Evolutionary conservation across 2,113 vertebrate genomes (phyloP).

Genomic region (Atherinomorus stipes): DNA sequence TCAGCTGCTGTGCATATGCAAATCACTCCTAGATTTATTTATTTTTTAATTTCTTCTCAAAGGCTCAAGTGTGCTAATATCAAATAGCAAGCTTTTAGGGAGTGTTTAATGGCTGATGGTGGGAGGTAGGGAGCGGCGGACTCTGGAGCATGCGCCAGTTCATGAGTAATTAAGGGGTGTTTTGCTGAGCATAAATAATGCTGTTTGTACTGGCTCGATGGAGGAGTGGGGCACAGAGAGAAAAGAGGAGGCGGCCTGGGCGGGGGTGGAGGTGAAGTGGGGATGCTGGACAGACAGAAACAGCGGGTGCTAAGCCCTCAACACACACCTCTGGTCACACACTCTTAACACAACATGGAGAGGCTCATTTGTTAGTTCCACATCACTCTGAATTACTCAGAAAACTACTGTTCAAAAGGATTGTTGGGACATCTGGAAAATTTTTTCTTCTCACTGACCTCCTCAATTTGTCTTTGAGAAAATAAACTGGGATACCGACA

Average conservation of each 20-base stretch:
- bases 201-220: conserved; percentile 96
- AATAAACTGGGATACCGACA: conserved; percentile 22
- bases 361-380: conserved; percentile 64
- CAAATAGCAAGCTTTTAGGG: conserved; percentile 98
- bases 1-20: conserved; percentile 99
- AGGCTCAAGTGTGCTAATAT: conserved; percentile 99
- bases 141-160: conserved; percentile 92
- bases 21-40: conserved; percentile 91
- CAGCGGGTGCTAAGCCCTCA: conserved; percentile 87
- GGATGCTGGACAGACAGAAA: conserved; percentile 63
- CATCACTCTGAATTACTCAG: conserved; percentile 60
- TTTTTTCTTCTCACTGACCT: conserved; percentile 33
- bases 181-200: conserved; percentile 99
- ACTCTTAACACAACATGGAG: conserved; percentile 54
- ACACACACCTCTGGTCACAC: conserved; percentile 69
- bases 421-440: conserved; percentile 31
- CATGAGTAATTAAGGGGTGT: conserved; percentile 99
- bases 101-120: conserved; percentile 98
- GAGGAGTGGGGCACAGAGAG: conserved; percentile 84
- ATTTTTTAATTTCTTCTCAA: conserved; percentile 75
- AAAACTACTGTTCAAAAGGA: conserved; percentile 51
- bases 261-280: conserved; percentile 29
- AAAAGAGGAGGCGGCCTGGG: conserved; percentile 66
- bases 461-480: conserved; percentile 49
- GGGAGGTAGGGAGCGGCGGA: conserved; percentile 94